Conservation (phyloP, 2,888 invertebrate species). For the Thelaira solivaga region DNA sequence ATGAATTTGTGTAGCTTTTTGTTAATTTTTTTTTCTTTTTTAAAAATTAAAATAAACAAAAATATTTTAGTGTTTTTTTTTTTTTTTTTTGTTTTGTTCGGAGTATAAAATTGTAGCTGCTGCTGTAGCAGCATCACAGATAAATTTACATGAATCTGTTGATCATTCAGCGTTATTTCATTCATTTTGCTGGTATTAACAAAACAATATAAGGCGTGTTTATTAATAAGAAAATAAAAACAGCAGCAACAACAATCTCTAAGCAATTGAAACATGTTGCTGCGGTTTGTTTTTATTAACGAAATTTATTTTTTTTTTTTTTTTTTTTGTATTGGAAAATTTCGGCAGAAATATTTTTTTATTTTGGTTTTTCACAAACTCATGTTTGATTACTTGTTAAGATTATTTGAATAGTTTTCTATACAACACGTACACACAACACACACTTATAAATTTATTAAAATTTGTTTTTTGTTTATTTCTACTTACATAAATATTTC, state of each 20-base stretch:
- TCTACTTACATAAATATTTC: conserved; percentile 16
- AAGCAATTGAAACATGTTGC: neutral
- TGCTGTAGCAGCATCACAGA: conserved; percentile 57
- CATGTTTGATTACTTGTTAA: conserved; percentile 62
- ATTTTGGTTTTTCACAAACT: conserved; percentile 20
- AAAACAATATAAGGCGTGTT: conserved; percentile 60
- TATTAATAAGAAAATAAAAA: conserved; percentile 29
- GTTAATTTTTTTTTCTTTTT: neutral
- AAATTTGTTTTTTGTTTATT: too few relatives aligned
- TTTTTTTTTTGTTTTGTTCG: neutral
- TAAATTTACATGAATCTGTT: conserved; percentile 60
- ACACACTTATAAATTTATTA: too few relatives aligned
- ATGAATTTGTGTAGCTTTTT: conserved; percentile 45
- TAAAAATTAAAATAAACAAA: conserved; percentile 34
- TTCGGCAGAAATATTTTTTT: conserved; percentile 15
- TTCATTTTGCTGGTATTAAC: conserved; percentile 33
- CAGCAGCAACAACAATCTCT: neutral
- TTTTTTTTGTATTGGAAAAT: neutral
- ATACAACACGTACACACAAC: too few relatives aligned
- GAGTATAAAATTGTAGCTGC: conserved; percentile 32
- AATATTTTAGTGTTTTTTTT: conserved; percentile 44
- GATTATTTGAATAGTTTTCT: conserved; percentile 55
- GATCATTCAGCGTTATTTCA: conserved; percentile 39
- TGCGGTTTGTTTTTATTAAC: conserved; percentile 14
- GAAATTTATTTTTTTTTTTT: conserved; percentile 8